These are phyloP conservation scores for Brachystomella parvula DNA, from an alignment of 1,140 invertebrate species.

Conservation along the genomic window DNA sequence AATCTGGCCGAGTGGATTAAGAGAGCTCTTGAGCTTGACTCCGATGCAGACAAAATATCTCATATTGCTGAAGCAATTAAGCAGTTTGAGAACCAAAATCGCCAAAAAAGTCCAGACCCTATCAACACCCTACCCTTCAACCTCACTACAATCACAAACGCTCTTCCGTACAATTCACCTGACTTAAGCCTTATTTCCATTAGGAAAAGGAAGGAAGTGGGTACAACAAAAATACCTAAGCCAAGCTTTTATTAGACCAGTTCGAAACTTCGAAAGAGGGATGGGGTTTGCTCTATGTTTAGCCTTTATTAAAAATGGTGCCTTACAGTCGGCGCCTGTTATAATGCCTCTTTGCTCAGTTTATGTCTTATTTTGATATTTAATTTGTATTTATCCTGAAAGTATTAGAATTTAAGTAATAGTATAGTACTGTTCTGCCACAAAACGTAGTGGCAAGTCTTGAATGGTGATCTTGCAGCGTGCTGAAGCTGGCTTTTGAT, in stretches of 20 bases:
- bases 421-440: no score
- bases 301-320: no score
- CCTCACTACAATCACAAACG: neutral
- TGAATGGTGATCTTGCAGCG: no score
- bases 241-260: slow-evolving; percentile 36
- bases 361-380: no score
- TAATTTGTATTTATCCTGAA: no score
- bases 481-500: no score
- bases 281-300: no score
- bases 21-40: slow-evolving; percentile 32
- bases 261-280: no score
- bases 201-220: slow-evolving; percentile 32
- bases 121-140: slow-evolving; percentile 27
- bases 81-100: slow-evolving; percentile 27
- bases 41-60: slow-evolving; percentile 36
- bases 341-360: no score
- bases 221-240: slow-evolving; percentile 36
- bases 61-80: slow-evolving; percentile 37
- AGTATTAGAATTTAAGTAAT: no score
- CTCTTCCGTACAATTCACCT: slow-evolving; percentile 4
- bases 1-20: slow-evolving; percentile 33
- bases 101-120: slow-evolving; percentile 16
- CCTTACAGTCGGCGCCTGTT: no score
- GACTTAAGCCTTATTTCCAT: neutral
- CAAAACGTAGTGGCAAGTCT: no score